Percentiles rank a stretch among this genome's conserved stretches.
Evolutionary conservation across 2,888 invertebrate species (phyloP).

Genomic region (Drosophila niveifrons): DNA sequence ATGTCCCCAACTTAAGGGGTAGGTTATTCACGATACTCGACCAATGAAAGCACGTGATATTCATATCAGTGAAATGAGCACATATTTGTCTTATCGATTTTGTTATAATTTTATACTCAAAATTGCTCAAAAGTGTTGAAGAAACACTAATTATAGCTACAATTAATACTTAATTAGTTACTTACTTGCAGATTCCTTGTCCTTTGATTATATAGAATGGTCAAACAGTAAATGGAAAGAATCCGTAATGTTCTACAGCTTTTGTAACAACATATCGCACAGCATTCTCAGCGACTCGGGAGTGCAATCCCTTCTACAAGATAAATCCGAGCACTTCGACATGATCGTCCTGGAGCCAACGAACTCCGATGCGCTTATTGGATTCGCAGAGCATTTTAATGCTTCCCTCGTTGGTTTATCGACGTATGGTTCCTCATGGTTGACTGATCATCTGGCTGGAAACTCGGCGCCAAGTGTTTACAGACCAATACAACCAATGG

Average conservation of each 20-base stretch:
- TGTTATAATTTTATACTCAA: too few relatives aligned
- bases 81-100: too few relatives aligned
- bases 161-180: background rate
- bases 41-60: background rate
- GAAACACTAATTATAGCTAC: background rate
- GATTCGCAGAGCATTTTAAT: constrained; percentile 22
- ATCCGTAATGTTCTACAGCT: background rate
- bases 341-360: constrained; percentile 13
- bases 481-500: constrained; percentile 37
- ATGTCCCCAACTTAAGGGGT: too few relatives aligned
- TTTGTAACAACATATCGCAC: background rate
- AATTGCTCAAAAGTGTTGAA: too few relatives aligned
- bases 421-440: constrained; percentile 47
- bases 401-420: constrained; percentile 66
- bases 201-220: background rate
- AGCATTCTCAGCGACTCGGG: background rate
- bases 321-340: constrained; percentile 15
- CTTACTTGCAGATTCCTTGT: constrained; percentile 4
- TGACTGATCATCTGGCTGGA: constrained; percentile 55
- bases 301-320: constrained; percentile 1
- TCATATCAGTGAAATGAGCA: too few relatives aligned
- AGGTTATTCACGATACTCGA: too few relatives aligned
- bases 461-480: constrained; percentile 57
- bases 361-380: constrained; percentile 1
- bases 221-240: constrained; percentile 14